Conservation (phyloP, 2,113 vertebrate genomes). For the Lota lota region DNA sequence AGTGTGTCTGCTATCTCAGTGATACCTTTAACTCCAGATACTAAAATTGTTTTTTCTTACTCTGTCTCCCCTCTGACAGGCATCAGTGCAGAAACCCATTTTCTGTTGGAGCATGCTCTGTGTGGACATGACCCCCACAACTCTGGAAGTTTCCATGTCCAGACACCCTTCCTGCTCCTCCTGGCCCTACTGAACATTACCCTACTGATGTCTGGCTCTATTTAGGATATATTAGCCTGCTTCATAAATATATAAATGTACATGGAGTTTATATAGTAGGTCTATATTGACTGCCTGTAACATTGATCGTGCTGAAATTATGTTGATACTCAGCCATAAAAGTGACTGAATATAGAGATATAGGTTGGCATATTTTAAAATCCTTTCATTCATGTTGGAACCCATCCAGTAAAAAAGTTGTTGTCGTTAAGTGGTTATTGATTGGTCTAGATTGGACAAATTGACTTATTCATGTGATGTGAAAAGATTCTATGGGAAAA, state of each 20-base stretch:
- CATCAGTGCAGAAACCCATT: slow-evolving; percentile 67
- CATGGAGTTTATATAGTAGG: no score
- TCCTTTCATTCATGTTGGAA: background rate
- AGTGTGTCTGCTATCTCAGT: no score
- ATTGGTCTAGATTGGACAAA: slow-evolving; percentile 19
- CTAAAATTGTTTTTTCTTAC: background rate
- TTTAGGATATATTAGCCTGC: slow-evolving; percentile 28
- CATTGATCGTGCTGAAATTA: no score
- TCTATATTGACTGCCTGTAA: no score
- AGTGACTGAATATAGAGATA: background rate
- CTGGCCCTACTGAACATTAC: slow-evolving; percentile 27
- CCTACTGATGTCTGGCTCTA: slow-evolving; percentile 27
- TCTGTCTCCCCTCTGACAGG: slow-evolving; percentile 44
- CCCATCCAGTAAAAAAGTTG: background rate
- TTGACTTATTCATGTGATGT: slow-evolving; percentile 18
- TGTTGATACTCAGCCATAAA: background rate
- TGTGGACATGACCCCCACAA: slow-evolving; percentile 63
- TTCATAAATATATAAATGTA: background rate
- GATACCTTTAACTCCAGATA: no score
- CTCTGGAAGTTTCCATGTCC: slow-evolving; percentile 24
- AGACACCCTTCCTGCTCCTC: slow-evolving; percentile 16
- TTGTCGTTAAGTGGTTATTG: slow-evolving; percentile 28
- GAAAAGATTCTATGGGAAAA: background rate
- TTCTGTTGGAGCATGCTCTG: slow-evolving; percentile 66
- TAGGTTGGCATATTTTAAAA: background rate